Evolutionary conservation across 2,888 invertebrate species (phyloP).

Genomic region (Drosophila bunnanda): DNA sequence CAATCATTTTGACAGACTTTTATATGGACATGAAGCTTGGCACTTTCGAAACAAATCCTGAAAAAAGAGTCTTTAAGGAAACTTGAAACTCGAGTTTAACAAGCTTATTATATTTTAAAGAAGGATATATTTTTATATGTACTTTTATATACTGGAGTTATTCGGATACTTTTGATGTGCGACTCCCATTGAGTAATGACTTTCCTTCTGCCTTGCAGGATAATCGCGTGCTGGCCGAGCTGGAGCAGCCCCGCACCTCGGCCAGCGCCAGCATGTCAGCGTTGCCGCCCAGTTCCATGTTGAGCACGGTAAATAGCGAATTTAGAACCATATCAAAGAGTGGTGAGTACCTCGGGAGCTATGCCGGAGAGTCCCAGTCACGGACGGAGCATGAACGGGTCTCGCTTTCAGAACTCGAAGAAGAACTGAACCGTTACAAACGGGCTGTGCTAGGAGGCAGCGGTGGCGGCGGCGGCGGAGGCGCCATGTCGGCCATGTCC

Average conservation of each 20-base stretch:
- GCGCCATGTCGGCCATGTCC: slow-evolving; percentile 68
- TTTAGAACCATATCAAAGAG: slow-evolving; percentile 84
- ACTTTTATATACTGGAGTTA: neutral
- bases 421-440: slow-evolving; percentile 83
- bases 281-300: slow-evolving; percentile 82
- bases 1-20: neutral
- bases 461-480: slow-evolving; percentile 69
- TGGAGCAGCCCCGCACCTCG: slow-evolving; percentile 91
- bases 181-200: neutral
- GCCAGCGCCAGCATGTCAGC: slow-evolving; percentile 80
- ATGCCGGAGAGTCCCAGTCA: no score
- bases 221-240: slow-evolving; percentile 94
- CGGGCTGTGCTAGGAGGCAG: slow-evolving; percentile 79
- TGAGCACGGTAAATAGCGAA: slow-evolving; percentile 81
- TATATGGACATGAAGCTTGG: neutral
- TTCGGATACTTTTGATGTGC: neutral
- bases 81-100: no score
- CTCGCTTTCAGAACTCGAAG: slow-evolving; percentile 75
- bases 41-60: neutral
- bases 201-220: slow-evolving; percentile 83
- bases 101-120: neutral
- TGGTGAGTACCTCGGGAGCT: slow-evolving; percentile 61
- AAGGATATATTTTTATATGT: neutral
- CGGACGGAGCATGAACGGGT: neutral
- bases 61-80: neutral